Evolutionary conservation across 2,113 vertebrate genomes (phyloP), one percentile per base, ranked within the genome.

Genomic region (Alces alces): DNA sequence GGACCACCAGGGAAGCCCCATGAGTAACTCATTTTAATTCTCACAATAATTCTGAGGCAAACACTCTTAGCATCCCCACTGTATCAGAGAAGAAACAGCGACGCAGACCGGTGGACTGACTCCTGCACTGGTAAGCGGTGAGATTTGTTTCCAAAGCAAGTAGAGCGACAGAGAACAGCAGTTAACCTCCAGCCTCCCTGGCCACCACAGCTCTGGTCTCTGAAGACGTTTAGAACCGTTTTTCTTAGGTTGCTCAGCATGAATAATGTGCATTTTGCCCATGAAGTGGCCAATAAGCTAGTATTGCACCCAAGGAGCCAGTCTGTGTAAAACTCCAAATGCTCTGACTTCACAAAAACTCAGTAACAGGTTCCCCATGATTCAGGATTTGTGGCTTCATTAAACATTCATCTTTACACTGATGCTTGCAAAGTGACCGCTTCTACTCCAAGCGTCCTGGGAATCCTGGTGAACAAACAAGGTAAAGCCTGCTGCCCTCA

Each of bases 21-120:
- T 96, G 90, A 79, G 89, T 87, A 83, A 86, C 33, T 57, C 10
- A 52, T 91, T 93, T 82, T 95, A 92, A 95, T 96, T 54, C 79
- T 87, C 12, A 30, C n/a, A 57, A 25, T 11, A n/a, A 78, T 91
- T 43, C 89, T 50, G 50, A 86, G 64, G 36, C 70, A 73, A 76
- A 89, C 36, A n/a, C 36, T 95, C 36, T 95, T n/a, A 55, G 57
- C 30, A 50, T 33, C 36, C 28, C 52, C 57, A 39, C 73, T 76
- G 79, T 66, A 79, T 93, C 89, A 33, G 61, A 84, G 30, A 73
- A 57, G 89, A 76, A 93, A 83, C 4, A 5, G 4, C 89, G 55
- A 58, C 30, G 43, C 7, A 64, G 80, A 86, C 55, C 64, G 33
- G 8, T 3, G 5, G 11, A 64, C 61, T 15, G 17, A 36, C 33